Base-by-base conservation (phyloP, 2,113 vertebrate species). In the Eidolon helvum region DNA sequence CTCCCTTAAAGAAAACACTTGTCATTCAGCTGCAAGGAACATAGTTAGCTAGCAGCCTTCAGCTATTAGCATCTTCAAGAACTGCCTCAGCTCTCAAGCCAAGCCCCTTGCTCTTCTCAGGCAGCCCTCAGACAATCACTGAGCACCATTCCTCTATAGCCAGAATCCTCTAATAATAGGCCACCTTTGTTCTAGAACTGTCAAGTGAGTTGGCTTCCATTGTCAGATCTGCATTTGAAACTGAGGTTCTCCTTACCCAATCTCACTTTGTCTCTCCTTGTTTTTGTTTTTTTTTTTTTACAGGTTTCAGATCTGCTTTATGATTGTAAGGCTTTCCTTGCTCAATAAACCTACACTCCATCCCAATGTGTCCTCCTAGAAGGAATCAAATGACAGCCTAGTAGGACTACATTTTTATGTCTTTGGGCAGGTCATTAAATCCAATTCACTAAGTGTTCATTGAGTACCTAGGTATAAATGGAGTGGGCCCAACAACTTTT, bases 1-100 rank as follows among this genome's bases (percentile, higher is more conserved):
- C 43, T 96, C 40, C 57, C n/a, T 95, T 91, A n/a, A 75, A 92
- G 57, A 90, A 96, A 77, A 40, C 71, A 22, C 61, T 87, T 59
- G 18, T 92, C 85, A 88, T 66, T 94, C 26, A 50, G 26, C 28
- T 65, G 10, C 16, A 90, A 90, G 12, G 35, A 74, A 78, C 21
- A 33, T 5, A 55, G 12, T 80, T 40, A 83, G 18, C 53, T 26
- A 38, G 45, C 15, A 80, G 74, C 16, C 79, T 91, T 91, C 24
- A 22, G 68, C 69, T 48, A 8, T 15, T 48, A 33, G 11, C 45
- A n/a, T 30, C 38, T 21, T 53, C 10, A 55, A n/a, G 38, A 74
- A 69, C 16, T 75, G 9, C 10, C 57, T 90, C 71, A 28, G 55
- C 10, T 78, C 91, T 78, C 2, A 4, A 78, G 9, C 40, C 24